A percentile compares a stretch with the other conserved stretches of the same genome.
These are phyloP conservation scores for Theretra japonica DNA, from an alignment of 2,888 invertebrate genomes.

Conservation along the genomic window DNA sequence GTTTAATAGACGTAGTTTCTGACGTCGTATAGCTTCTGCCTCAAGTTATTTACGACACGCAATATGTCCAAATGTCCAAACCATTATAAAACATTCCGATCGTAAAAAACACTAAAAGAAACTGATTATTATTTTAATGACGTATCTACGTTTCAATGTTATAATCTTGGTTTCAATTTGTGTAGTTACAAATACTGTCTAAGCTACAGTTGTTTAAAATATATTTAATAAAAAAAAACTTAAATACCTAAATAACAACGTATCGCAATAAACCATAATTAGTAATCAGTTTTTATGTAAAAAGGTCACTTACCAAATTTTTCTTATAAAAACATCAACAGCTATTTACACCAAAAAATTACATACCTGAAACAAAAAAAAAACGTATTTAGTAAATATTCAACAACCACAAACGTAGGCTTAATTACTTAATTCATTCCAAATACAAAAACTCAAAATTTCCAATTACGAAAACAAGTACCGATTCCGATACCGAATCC, in stretches of 20 bases:
- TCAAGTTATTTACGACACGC: conserved; percentile 13
- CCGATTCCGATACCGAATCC: conserved; percentile 8
- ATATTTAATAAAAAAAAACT: too few relatives aligned
- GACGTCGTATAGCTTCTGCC: neutral
- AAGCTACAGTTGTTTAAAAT: too few relatives aligned
- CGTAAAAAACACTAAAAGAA: conserved; percentile 21
- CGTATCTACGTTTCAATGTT: neutral
- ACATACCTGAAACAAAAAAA: conserved; percentile 24
- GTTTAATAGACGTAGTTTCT: neutral
- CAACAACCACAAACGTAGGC: conserved; percentile 1
- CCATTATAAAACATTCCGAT: conserved; percentile 16
- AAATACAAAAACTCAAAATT: neutral
- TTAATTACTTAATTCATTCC: conserved; percentile 6
- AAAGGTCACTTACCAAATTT: neutral
- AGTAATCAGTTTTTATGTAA: too few relatives aligned
- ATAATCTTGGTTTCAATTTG: neutral
- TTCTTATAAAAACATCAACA: neutral
- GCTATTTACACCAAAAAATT: neutral
- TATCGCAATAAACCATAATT: too few relatives aligned
- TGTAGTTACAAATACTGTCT: neutral
- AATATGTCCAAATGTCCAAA: conserved; percentile 23
- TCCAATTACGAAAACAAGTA: neutral
- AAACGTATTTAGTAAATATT: neutral
- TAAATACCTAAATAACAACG: too few relatives aligned
- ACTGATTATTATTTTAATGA: conserved; percentile 21